Evolutionary conservation across 2,888 invertebrate species (phyloP).

Genomic region (Caenorhabditis plicata): DNA sequence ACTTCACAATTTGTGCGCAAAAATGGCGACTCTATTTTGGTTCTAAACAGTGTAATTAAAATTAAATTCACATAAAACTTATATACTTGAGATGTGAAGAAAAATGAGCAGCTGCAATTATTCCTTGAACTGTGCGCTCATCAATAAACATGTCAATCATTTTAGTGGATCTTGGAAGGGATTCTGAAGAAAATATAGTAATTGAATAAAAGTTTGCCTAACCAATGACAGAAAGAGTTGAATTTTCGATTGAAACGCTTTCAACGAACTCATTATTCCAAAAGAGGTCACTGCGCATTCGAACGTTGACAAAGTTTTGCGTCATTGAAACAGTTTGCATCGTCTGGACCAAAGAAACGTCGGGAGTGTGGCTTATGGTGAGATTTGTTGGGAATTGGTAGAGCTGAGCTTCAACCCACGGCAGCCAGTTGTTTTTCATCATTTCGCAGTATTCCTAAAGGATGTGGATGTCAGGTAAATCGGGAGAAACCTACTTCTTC

Average conservation of each 20-base stretch:
- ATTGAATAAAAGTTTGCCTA: slow-evolving; percentile 2
- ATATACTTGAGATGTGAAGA: slow-evolving; percentile 47
- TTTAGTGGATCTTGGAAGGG: slow-evolving; percentile 40
- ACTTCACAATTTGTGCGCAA: slow-evolving; percentile 58
- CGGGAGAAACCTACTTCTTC: slow-evolving; percentile 42
- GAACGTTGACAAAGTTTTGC: slow-evolving; percentile 48
- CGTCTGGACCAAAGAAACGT: slow-evolving; percentile 46
- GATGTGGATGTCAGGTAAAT: background rate
- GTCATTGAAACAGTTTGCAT: slow-evolving; percentile 53
- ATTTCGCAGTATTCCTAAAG: slow-evolving; percentile 56
- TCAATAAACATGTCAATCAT: slow-evolving; percentile 61
- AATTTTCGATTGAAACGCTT: slow-evolving; percentile 34
- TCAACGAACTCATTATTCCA: slow-evolving; percentile 50
- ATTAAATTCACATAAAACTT: background rate
- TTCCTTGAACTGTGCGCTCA: slow-evolving; percentile 58
- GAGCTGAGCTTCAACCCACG: slow-evolving; percentile 58
- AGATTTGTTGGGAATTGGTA: slow-evolving; percentile 53
- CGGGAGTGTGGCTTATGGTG: slow-evolving; percentile 43
- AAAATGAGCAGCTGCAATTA: slow-evolving; percentile 59
- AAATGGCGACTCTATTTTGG: slow-evolving; percentile 58
- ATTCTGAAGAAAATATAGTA: slow-evolving; percentile 27
- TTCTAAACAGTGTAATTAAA: slow-evolving; percentile 19
- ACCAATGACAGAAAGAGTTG: slow-evolving; percentile 37
- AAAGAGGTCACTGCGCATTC: slow-evolving; percentile 50
- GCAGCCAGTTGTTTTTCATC: slow-evolving; percentile 54